Percentiles rank a stretch among this genome's conserved stretches.
phyloP scores from a whole-genome alignment of 23 tunicate genomes.

The Trididemnum nubilum region DNA sequence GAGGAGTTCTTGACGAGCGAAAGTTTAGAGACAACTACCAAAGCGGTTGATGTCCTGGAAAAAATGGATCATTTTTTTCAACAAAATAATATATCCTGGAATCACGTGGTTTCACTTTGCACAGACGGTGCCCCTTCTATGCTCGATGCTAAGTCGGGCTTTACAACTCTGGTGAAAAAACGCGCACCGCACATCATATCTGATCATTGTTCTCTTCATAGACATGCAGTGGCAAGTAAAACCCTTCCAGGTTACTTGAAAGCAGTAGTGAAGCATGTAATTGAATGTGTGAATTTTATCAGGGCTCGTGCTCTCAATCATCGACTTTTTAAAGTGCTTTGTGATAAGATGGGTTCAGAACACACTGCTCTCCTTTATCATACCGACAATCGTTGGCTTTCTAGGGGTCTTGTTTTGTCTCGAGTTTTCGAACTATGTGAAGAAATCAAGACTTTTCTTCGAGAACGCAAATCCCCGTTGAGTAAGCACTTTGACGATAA shows the following conservation, averaged over 20 bases:
- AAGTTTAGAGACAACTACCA: conserved; percentile 3
- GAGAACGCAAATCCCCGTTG: conserved; percentile 25
- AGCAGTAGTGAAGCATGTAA: conserved; percentile 10
- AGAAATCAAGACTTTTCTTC: conserved; percentile 22
- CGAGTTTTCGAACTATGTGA: conserved; percentile 20
- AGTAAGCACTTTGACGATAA: conserved; percentile 6
- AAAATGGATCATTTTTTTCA: too few species aligned
- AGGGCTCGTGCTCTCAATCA: too few species aligned
- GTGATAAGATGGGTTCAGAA: conserved; percentile 20
- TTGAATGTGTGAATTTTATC: conserved; percentile 28
- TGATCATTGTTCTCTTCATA: neutral
- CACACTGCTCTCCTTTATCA: conserved; percentile 19
- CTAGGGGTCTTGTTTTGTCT: conserved; percentile 16
- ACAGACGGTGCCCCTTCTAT: conserved; percentile 15
- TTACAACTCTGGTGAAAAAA: too few species aligned
- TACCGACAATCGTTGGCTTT: conserved; percentile 10
- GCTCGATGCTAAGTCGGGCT: conserved; percentile 13
- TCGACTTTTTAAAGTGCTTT: too few species aligned
- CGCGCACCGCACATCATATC: too few species aligned
- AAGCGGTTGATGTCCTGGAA: too few species aligned
- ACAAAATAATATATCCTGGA: conserved; percentile 3
- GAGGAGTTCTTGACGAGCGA: too few species aligned
- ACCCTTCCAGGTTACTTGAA: conserved; percentile 14
- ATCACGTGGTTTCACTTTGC: neutral
- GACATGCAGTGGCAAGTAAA: conserved; percentile 20